Evolutionary conservation across 1,140 invertebrate genomes (phyloP).

Genomic region (Bombyx mori): ASM3026992v2 NC_085121.1:10712001-10712500

Average conservation of each 20-base stretch:
- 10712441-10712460: no score
- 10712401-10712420: no score
- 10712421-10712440: no score
- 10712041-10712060: background rate
- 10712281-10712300: constrained; percentile 85
- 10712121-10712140: background rate
- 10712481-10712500: no score
- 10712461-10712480: no score
- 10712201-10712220: no score
- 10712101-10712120: constrained; percentile 7
- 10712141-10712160: no score
- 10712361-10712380: background rate
- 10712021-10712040: background rate
- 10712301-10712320: constrained; percentile 91
- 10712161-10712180: no score
- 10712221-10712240: constrained; percentile 75
- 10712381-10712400: background rate
- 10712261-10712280: constrained; percentile 89
- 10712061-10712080: background rate
- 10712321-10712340: constrained; percentile 58
- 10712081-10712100: background rate
- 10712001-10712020: no score
- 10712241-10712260: constrained; percentile 84
- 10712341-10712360: background rate
- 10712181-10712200: no score